A percentile compares a stretch with the other conserved stretches of the same genome.
phyloP scores from a whole-genome alignment of 2,797 vertebrate species.

The Loriculus beryllinus region DNA sequence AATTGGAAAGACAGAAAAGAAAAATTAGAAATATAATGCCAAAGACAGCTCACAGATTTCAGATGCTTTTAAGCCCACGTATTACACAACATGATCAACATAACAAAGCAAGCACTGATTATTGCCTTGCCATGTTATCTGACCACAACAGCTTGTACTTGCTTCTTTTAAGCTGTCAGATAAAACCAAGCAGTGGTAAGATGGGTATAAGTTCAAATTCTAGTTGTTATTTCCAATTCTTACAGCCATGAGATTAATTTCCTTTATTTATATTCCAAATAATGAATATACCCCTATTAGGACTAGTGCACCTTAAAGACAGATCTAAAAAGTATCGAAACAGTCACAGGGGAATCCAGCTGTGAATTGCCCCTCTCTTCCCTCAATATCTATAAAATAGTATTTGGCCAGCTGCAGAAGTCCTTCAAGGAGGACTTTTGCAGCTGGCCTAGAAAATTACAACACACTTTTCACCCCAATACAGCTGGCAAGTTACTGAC shows the following conservation, averaged over 20 bases:
- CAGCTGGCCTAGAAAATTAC: not conserved
- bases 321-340: not conserved
- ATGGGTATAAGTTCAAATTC: not conserved
- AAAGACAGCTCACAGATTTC: constrained; percentile 58
- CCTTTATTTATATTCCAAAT: not conserved
- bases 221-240: not conserved
- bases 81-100: constrained; percentile 27
- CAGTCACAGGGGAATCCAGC: not conserved
- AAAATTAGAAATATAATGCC: constrained; percentile 50
- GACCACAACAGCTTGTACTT: constrained; percentile 3
- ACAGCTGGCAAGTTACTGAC: not conserved
- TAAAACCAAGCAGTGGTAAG: not conserved
- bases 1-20: constrained; percentile 51
- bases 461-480: not conserved
- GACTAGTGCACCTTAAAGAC: not conserved
- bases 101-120: constrained; percentile 59
- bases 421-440: not conserved
- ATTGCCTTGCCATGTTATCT: constrained; percentile 14
- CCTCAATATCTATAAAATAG: not conserved
- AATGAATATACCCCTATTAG: not conserved
- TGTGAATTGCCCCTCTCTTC: not conserved
- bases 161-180: constrained; percentile 21
- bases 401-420: not conserved
- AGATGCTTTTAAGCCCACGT: constrained; percentile 47
- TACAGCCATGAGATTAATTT: not conserved